Conservation (phyloP, 2,888 invertebrate genomes). For the Epiblema foenella region DNA sequence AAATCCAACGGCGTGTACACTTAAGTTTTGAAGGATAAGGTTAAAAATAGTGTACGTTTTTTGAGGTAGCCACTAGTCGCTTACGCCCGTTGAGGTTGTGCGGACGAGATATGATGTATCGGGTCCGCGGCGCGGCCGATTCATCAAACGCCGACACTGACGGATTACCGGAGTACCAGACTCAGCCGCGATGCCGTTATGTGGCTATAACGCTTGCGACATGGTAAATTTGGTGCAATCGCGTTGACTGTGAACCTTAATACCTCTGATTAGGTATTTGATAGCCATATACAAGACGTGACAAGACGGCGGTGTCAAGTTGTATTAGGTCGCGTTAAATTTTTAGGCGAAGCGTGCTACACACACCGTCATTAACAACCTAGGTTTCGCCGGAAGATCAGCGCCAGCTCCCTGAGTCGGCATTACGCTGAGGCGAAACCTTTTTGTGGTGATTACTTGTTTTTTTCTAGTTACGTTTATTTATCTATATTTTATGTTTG, state of each 20-base stretch:
- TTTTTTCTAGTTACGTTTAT: too few species aligned
- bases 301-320: too few species aligned
- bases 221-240: not conserved
- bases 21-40: not conserved
- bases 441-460: too few species aligned
- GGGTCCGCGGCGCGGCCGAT: slow-evolving; percentile 57
- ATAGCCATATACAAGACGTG: too few species aligned
- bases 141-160: slow-evolving; percentile 74
- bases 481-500: too few species aligned
- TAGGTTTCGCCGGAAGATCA: too few species aligned
- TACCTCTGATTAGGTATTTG: not conserved
- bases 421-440: too few species aligned
- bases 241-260: not conserved
- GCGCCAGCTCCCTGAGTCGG: too few species aligned
- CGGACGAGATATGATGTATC: slow-evolving; percentile 34
- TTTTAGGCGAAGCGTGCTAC: too few species aligned
- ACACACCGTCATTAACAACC: too few species aligned
- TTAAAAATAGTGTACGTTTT: not conserved
- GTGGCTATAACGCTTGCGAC: slow-evolving; percentile 46
- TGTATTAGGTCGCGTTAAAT: too few species aligned
- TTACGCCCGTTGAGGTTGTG: slow-evolving; percentile 7
- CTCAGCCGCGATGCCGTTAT: slow-evolving; percentile 46
- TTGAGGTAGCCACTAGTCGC: not conserved
- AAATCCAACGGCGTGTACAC: not conserved
- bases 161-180: slow-evolving; percentile 66